Evolutionary conservation across 2,888 invertebrate species (phyloP), one percentile per base, ranked within the genome.

Genomic region (Caenorhabditis sp.): DNA sequence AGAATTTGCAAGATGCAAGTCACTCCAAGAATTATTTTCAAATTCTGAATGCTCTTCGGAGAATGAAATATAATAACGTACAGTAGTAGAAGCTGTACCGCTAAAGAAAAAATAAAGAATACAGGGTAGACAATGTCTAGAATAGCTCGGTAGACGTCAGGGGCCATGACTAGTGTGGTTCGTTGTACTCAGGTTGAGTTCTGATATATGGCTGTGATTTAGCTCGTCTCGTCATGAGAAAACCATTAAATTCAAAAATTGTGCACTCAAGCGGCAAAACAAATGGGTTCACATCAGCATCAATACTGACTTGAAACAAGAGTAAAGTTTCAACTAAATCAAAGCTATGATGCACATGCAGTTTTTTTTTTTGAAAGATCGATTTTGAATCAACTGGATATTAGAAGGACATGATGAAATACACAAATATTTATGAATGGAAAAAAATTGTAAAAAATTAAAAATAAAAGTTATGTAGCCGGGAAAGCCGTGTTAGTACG

Each of bases 111-210:
- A 13, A 40, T 1, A 0, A 60, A 40, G 18, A 60, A 60, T 1
- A 40, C 15, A 0, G 60, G 60, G 13, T 60, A 60, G 11, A 40
- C n/a, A 22, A 60, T 6, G 1, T 35, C 35, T 3, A 60, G 60
- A 24, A 60, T 22, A 22, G 22, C 1, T 13, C 60, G 60, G 15
- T 60, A 60, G 22, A 60, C 60, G 60, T 60, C 60, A 40, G 40
- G 5, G 6, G 20, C 8, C 60, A 60, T 60, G 37, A 53, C 26
- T 53, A 4, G 26, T 13, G 24, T 56, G 28, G 55, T 28, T 51
- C 24, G 51, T 24, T 51, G 51, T 5, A 51, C 22, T 24, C 24
- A n/a, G 4, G 6, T 40, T 13, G 40, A 6, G 6, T 40, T 13
- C 11, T 40, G 11, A 32, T 32, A 32, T 4, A 32, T 6, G 9